Conservation (phyloP, 2,888 invertebrate species). For the Eledone cirrhosa region DNA sequence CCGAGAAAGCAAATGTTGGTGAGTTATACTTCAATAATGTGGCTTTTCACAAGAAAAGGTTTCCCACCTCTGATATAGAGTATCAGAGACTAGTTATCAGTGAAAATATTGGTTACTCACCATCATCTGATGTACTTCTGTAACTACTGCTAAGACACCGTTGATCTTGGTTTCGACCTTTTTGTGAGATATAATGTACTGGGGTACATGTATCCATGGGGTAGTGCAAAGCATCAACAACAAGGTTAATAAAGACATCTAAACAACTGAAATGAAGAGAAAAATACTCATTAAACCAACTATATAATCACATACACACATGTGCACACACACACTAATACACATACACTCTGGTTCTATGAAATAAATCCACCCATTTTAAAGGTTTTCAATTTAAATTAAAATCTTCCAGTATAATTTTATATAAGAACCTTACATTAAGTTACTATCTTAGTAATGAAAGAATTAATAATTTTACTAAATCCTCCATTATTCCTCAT, state of each 20-base stretch:
- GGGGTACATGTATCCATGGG: slow-evolving; percentile 5
- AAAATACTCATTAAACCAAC: not conserved
- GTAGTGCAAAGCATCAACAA: slow-evolving; percentile 20
- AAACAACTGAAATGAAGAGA: not conserved
- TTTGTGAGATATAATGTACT: not conserved
- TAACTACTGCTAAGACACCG: slow-evolving; percentile 10
- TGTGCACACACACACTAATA: too few species aligned
- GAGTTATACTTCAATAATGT: too few species aligned
- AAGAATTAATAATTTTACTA: too few species aligned
- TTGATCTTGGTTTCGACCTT: not conserved
- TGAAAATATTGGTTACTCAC: slow-evolving; percentile 4
- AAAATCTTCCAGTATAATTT: too few species aligned
- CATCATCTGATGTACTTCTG: not conserved
- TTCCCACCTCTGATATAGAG: not conserved
- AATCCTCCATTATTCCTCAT: too few species aligned
- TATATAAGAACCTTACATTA: too few species aligned
- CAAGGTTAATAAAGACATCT: slow-evolving; percentile 26
- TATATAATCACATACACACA: too few species aligned
- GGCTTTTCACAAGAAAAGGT: not conserved
- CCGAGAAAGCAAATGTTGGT: too few species aligned
- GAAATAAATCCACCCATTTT: too few species aligned
- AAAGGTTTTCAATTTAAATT: too few species aligned
- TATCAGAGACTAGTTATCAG: not conserved
- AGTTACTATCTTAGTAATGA: too few species aligned
- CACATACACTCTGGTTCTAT: too few species aligned